Evolutionary conservation across 2,113 vertebrate species (phyloP).

Genomic region (Laterallus jamaicensis): DNA sequence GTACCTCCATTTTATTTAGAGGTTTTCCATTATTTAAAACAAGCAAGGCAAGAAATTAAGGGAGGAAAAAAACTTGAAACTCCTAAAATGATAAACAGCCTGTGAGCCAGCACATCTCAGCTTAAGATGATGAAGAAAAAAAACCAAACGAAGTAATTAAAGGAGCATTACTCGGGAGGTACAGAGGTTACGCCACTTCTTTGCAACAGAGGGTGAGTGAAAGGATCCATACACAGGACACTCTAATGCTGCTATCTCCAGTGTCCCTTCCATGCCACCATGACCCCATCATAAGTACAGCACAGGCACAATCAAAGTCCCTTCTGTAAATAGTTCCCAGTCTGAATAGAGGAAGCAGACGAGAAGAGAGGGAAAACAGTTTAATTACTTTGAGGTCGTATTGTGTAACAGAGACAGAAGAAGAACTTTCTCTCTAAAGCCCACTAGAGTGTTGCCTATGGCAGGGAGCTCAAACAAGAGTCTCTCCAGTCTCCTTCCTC

Average conservation of each 20-base stretch:
- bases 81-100: background rate
- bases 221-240: background rate
- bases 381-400: background rate
- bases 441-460: background rate
- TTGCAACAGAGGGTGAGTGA: background rate
- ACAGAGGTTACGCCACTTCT: fast-evolving
- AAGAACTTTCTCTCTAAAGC: background rate
- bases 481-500: background rate
- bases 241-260: background rate
- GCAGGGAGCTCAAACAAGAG: background rate
- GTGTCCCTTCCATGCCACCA: background rate
- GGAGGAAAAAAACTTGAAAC: background rate
- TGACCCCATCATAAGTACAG: fast-evolving
- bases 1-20: background rate
- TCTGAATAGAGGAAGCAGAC: background rate
- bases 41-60: background rate
- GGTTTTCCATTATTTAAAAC: background rate
- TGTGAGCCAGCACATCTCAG: background rate
- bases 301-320: fast-evolving
- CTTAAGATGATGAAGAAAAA: background rate
- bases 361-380: background rate
- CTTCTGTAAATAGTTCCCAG: background rate
- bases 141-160: too few relatives aligned
- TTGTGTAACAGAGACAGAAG: background rate
- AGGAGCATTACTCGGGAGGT: background rate